Conservation (phyloP, 2,888 invertebrate genomes). For the Drosophila paucipuncta region DNA sequence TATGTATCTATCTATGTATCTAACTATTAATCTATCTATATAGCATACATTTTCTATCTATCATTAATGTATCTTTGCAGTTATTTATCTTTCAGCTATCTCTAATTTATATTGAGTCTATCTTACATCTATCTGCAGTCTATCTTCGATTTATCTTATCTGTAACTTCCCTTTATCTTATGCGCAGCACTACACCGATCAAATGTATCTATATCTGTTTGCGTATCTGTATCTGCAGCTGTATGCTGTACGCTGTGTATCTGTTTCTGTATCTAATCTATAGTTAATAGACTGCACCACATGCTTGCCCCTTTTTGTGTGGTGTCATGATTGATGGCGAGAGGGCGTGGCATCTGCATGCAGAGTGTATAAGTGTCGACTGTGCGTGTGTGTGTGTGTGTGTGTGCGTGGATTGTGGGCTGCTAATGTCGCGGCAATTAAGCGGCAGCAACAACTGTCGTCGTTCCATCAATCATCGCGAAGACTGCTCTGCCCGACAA, state of each 20-base stretch:
- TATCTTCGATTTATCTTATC: neutral
- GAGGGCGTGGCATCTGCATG: slow-evolving; percentile 32
- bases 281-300: slow-evolving; percentile 24
- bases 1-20: neutral
- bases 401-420: slow-evolving; percentile 28
- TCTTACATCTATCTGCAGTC: neutral
- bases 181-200: neutral
- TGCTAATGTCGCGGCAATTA: slow-evolving; percentile 58
- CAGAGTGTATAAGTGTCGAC: neutral
- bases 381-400: slow-evolving; percentile 15
- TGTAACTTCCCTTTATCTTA: neutral
- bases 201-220: neutral
- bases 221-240: neutral
- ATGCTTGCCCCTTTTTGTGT: slow-evolving; percentile 4
- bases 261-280: slow-evolving; percentile 29
- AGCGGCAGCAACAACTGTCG: slow-evolving; percentile 44
- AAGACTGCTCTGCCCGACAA: slow-evolving; percentile 2
- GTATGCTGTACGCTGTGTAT: neutral
- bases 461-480: slow-evolving; percentile 55
- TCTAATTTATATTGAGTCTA: neutral
- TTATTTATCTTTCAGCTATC: neutral
- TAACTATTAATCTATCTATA: neutral
- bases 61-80: neutral
- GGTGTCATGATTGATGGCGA: slow-evolving; percentile 27
- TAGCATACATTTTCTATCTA: neutral